A percentile compares a stretch with the other conserved stretches of the same genome.
Conservation (phyloP, 2,113 vertebrate genomes). For the Jaculus jaculus region DNA sequence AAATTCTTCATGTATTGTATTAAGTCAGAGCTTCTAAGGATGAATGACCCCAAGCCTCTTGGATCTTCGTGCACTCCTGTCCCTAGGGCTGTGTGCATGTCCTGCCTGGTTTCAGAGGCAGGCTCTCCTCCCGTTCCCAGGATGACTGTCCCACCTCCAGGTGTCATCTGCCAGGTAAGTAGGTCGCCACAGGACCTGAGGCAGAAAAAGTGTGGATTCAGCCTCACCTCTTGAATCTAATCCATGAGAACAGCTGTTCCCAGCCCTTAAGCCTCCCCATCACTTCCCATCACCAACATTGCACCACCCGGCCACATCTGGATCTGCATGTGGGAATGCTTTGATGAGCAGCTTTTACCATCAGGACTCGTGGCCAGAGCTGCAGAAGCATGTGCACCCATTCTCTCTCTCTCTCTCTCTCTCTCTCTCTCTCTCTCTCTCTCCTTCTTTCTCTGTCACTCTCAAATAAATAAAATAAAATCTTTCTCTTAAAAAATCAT, state of each 20-base stretch:
- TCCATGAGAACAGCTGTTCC: not conserved
- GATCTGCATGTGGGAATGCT: not conserved
- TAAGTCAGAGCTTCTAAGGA: not conserved
- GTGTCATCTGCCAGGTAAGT: not conserved
- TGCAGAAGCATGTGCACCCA: not conserved
- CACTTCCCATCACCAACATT: not conserved
- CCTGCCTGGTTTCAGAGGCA: not conserved
- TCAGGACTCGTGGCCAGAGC: no score
- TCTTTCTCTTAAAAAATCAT: not conserved
- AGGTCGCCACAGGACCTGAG: not conserved
- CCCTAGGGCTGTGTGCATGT: not conserved
- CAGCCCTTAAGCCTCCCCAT: no score
- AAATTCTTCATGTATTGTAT: no score
- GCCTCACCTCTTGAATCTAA: not conserved
- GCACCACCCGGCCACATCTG: not conserved
- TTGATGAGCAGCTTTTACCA: not conserved
- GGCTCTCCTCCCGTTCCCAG: not conserved
- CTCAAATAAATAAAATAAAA: no score
- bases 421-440: no score
- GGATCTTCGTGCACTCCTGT: not conserved
- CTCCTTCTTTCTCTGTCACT: no score
- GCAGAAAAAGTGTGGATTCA: not conserved
- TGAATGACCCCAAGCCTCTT: rapidly evolving
- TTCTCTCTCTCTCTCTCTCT: no score
- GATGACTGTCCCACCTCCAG: not conserved